Evolutionary conservation across 1,140 invertebrate species (phyloP).

Genomic region (Euglossa dilemma): DNA sequence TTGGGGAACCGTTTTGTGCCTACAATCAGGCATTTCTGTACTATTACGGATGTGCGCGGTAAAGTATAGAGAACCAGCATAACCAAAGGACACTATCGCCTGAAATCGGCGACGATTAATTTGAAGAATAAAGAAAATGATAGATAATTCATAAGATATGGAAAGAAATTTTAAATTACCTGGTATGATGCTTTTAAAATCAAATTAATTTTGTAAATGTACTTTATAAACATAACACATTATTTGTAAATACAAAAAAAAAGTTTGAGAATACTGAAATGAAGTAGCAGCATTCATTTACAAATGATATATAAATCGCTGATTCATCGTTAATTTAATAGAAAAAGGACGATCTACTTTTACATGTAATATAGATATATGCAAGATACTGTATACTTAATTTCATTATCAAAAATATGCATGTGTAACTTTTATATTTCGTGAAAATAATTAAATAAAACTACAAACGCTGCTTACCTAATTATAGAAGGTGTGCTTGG

Average conservation of each 20-base stretch:
- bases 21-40: conserved; percentile 64
- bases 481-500: neutral
- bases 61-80: conserved; percentile 3
- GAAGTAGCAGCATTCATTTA: neutral
- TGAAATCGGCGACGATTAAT: neutral
- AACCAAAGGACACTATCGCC: conserved; percentile 12
- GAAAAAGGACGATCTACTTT: neutral
- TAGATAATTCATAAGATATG: neutral
- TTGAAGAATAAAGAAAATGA: neutral
- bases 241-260: neutral
- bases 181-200: neutral
- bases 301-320: neutral
- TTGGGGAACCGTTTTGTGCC: conserved; percentile 61
- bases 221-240: neutral
- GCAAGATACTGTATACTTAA: neutral
- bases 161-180: neutral
- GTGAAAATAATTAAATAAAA: conserved; percentile 1
- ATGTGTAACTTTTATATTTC: neutral
- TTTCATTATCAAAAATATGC: neutral
- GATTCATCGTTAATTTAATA: neutral
- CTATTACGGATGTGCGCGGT: conserved; percentile 36
- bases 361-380: neutral
- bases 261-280: neutral
- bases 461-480: conserved; percentile 9
- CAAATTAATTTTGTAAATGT: neutral